These are phyloP conservation scores for Aleiodes sp. DNA, from an alignment of 1,140 invertebrate species.

Conservation along the genomic window DNA sequence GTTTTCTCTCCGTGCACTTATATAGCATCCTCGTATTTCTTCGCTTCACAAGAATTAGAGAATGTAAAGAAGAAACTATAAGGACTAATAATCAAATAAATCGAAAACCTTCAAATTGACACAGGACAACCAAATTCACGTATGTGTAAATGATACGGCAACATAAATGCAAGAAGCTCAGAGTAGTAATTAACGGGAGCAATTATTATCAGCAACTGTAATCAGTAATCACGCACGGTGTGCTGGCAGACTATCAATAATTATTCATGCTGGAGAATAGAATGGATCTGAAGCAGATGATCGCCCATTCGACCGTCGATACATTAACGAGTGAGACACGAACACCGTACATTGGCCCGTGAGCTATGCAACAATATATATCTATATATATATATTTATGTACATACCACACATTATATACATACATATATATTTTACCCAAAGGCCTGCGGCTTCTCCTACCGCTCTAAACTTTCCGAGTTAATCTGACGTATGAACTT, in stretches of 20 bases:
- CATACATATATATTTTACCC: background rate
- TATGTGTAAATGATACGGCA: no score
- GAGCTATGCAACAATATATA: background rate
- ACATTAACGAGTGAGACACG: slow-evolving; percentile 16
- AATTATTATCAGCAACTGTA: slow-evolving; percentile 14
- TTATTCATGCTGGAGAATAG: background rate
- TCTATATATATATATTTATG: background rate
- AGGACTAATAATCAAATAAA: no score
- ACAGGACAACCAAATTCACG: no score
- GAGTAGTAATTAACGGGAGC: slow-evolving; percentile 15
- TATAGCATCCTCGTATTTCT: no score
- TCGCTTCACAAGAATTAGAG: no score
- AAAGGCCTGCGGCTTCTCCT: slow-evolving; percentile 8
- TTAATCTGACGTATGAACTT: slow-evolving; percentile 32
- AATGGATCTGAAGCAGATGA: slow-evolving; percentile 9
- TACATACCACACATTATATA: background rate
- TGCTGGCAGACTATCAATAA: slow-evolving; percentile 22
- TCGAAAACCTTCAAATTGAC: no score
- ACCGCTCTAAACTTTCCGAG: slow-evolving; percentile 20
- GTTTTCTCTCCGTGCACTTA: no score
- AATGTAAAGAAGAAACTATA: no score
- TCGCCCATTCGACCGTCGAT: slow-evolving; percentile 9
- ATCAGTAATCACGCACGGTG: slow-evolving; percentile 20
- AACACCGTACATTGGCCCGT: background rate
- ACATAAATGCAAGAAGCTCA: no score